Percentiles rank a stretch among this genome's conserved stretches.
Conservation (phyloP, 2,113 vertebrate genomes). For the Epinephelus lanceolatus region DNA sequence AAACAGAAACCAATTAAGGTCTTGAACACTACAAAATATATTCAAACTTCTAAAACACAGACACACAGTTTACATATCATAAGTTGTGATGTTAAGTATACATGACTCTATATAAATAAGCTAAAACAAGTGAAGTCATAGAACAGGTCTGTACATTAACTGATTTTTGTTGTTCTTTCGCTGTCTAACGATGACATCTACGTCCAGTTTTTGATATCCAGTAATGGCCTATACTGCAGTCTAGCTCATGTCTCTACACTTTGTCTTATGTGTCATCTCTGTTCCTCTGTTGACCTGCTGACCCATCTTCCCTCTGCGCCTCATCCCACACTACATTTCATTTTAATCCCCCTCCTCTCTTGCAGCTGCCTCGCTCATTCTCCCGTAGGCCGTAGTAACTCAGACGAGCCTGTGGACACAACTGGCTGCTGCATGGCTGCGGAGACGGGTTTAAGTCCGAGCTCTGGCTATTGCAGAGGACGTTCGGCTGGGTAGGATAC, state of each 20-base stretch:
- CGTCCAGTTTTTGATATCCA: neutral
- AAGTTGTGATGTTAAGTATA: neutral
- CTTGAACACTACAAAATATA: neutral
- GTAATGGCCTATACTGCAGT: neutral
- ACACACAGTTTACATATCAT: no score
- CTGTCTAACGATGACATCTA: no score
- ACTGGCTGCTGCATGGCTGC: neutral
- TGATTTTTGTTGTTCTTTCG: no score
- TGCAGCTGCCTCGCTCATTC: conserved; percentile 55
- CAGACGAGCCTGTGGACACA: neutral
- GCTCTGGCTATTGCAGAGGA: neutral
- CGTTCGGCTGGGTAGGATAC: neutral
- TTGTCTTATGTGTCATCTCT: conserved; percentile 1
- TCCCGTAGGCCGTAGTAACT: neutral
- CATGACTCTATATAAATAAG: no score
- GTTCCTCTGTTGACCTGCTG: conserved; percentile 11
- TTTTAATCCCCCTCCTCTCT: conserved; percentile 32
- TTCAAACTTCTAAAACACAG: no score
- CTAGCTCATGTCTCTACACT: neutral
- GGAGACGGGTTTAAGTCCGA: neutral
- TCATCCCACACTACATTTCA: conserved; percentile 21
- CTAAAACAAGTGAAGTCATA: no score
- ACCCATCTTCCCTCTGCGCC: neutral
- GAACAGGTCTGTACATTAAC: no score
- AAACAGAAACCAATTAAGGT: neutral